These are phyloP conservation scores for Galeruca laticollis DNA, from an alignment of 2,888 invertebrate genomes.

Conservation along the genomic window DNA sequence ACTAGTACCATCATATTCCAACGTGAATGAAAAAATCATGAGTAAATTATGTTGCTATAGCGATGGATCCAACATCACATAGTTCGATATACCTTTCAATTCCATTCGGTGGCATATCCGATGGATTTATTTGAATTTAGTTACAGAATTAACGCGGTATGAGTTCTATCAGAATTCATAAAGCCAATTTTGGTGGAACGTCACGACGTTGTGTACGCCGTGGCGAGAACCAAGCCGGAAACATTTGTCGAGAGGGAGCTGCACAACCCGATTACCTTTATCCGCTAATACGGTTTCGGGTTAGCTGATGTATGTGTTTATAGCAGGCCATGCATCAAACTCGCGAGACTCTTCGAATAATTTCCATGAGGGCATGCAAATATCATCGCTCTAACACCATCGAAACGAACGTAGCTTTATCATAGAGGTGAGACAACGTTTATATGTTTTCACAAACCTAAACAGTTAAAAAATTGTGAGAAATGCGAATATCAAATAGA, in stretches of 20 bases:
- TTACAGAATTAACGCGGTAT: slow-evolving; percentile 42
- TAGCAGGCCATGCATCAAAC: slow-evolving; percentile 64
- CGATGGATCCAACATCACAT: not conserved
- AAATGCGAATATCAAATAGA: no score
- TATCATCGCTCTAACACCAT: slow-evolving; percentile 54
- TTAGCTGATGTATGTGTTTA: slow-evolving; percentile 65
- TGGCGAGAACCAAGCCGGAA: slow-evolving; percentile 46
- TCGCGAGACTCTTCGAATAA: slow-evolving; percentile 59
- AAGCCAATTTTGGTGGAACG: slow-evolving; percentile 45
- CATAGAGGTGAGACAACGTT: not conserved
- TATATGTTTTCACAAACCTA: no score
- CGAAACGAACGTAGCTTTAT: slow-evolving; percentile 35
- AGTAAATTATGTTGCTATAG: not conserved
- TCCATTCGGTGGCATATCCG: slow-evolving; percentile 13
- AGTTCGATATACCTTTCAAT: not conserved
- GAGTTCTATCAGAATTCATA: slow-evolving; percentile 44
- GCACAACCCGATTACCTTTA: slow-evolving; percentile 59
- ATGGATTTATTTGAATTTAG: slow-evolving; percentile 41
- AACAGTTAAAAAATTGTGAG: no score
- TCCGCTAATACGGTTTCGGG: slow-evolving; percentile 56
- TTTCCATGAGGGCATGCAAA: slow-evolving; percentile 62
- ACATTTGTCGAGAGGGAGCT: slow-evolving; percentile 55
- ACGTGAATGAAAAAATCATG: no score
- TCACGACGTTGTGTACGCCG: slow-evolving; percentile 18
- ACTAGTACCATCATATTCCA: no score